Percentiles rank a stretch among this genome's conserved stretches.
Evolutionary conservation across 2,113 vertebrate genomes (phyloP).

Genomic region (Apaloderma vittatum): DNA sequence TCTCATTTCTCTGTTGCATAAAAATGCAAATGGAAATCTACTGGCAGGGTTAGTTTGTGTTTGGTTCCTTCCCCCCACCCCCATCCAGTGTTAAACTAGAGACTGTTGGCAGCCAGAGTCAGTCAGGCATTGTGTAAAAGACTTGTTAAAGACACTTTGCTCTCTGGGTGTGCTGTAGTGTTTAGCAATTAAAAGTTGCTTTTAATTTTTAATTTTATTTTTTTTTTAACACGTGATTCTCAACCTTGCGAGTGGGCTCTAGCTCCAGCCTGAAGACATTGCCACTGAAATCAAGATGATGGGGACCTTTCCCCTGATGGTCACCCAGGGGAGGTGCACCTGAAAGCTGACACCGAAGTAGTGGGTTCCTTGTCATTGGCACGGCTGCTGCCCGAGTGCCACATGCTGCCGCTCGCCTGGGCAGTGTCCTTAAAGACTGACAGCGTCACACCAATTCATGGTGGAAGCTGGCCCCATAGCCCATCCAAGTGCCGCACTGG

Average conservation of each 20-base stretch:
- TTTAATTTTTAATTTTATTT: not conserved
- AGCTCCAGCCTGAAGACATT: not conserved
- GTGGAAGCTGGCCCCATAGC: not conserved
- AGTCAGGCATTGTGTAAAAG: not conserved
- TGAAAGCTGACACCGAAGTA: fast-evolving
- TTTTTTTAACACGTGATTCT: not conserved
- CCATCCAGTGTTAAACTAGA: not conserved
- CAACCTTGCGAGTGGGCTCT: fast-evolving
- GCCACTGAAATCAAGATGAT: not conserved
- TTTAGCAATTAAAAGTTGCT: not conserved
- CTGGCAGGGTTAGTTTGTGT: not conserved
- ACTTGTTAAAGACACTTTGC: not conserved
- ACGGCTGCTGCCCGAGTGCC: not conserved
- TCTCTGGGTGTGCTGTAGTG: not conserved
- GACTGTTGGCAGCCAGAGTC: not conserved
- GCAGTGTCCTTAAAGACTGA: not conserved
- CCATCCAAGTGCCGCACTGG: too few species aligned
- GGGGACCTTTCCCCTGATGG: not conserved
- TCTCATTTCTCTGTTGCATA: not conserved
- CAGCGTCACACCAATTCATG: fast-evolving
- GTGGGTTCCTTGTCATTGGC: fast-evolving
- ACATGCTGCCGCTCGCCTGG: fast-evolving
- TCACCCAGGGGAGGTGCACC: fast-evolving
- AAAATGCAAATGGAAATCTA: not conserved
- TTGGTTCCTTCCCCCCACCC: too few species aligned